Conservation (phyloP, 2,113 vertebrate species). For the Dolichotis patagonum region DNA sequence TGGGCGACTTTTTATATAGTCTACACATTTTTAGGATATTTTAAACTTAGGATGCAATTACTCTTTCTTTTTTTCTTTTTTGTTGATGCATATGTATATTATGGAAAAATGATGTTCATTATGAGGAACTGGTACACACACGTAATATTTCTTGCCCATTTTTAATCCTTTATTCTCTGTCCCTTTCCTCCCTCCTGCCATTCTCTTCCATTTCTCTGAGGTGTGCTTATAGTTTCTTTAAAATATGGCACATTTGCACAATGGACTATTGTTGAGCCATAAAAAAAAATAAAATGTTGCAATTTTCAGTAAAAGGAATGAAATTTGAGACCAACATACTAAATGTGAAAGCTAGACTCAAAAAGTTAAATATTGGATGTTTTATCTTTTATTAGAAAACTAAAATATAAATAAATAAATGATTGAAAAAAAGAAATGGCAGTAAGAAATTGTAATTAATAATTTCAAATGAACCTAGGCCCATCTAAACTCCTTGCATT, state of each 20-base stretch:
- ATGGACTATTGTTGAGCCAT: neutral
- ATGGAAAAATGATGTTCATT: neutral
- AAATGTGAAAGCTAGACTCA: neutral
- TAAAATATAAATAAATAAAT: neutral
- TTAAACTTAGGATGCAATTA: neutral
- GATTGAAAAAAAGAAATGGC: neutral
- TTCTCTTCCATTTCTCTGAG: neutral
- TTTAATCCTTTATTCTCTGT: neutral
- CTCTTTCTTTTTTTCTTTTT: neutral
- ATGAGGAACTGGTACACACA: neutral
- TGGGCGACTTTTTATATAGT: neutral
- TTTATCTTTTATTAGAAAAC: neutral
- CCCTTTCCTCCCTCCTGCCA: neutral
- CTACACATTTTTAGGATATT: neutral
- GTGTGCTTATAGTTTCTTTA: neutral
- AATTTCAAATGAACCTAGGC: neutral
- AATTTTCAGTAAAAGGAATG: neutral
- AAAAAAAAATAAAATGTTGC: neutral
- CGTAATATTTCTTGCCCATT: neutral
- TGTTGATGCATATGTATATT: neutral
- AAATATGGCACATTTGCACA: neutral
- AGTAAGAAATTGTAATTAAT: neutral
- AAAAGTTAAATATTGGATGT: neutral
- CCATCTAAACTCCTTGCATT: neutral
- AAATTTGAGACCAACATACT: neutral